Base-by-base conservation (phyloP, 2,113 vertebrate genomes). In the Hypocryptadius cinnamomeus region DNA sequence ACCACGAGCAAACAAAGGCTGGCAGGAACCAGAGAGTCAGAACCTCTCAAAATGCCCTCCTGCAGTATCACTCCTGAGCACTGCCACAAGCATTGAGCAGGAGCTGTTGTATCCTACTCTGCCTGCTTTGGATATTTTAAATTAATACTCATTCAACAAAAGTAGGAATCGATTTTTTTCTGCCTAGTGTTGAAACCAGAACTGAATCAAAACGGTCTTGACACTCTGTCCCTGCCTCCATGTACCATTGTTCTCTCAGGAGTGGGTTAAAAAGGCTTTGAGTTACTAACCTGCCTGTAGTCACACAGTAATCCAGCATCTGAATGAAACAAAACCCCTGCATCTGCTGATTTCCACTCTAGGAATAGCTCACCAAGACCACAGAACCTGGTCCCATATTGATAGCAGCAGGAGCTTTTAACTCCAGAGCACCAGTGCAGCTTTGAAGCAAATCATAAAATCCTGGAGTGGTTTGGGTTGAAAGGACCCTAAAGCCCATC, bases 361-460 rank as follows among this genome's bases (percentile, higher is more conserved):
- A 70, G 61, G 85, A 85, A 79, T 27, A 57, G 39, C 35, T 73
- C 68, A 37, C 5, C 19, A 16, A 33, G 72, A 48, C 35, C 73
- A 57, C 31, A 31, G n/a, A 33, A 50, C 11, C 63, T 20, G 23
- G 12, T n/a, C 28, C 57, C 9, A 8, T 11, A 48, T 0, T 47
- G 42, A 7, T 0, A 47, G 33, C 40, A 72, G 25, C 27, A 25
- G 18, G 1, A 25, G 53, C 3, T 3, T 22, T 28, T 24, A 31
- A 37, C 30, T 40, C n/a, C 47, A 40, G 47, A 54, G 35, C 59
- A 57, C 23, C 7, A 23, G 11, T 1, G 22, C 8, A 28, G 53
- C 35, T 76, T 25, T 16, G 66, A 54, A 54, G 28, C 20, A 53
- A 15, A 68, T 51, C 16, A 50, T 5, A 51, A 56, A 42, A 68